Conservation (phyloP, 2,797 vertebrate genomes). For the Nyctibius grandis region DNA sequence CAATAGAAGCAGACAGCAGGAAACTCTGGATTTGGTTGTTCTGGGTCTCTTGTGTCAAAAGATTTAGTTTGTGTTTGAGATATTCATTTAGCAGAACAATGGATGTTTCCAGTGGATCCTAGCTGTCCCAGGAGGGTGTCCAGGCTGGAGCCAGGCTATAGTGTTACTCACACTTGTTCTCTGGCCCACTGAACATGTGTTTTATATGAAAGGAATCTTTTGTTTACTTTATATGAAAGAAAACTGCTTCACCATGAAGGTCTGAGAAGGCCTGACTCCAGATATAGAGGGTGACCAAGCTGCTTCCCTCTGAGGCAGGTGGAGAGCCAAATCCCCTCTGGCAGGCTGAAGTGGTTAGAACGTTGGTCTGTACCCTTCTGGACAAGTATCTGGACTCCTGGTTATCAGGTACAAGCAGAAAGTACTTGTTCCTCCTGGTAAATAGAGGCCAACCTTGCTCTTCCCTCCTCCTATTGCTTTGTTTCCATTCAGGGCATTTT, state of each 20-base stretch:
- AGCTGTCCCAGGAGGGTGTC: neutral
- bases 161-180: neutral
- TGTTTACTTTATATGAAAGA: neutral
- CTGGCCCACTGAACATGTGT: neutral
- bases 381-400: neutral
- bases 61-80: neutral
- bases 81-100: neutral
- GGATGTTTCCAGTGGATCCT: neutral
- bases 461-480: neutral
- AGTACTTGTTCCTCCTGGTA: neutral
- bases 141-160: neutral
- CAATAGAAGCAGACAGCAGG: neutral
- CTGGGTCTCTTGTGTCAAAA: neutral
- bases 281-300: neutral
- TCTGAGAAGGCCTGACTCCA: neutral
- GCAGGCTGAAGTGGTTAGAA: neutral
- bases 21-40: neutral
- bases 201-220: neutral
- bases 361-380: neutral
- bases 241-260: neutral
- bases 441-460: neutral
- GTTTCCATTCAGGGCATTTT: neutral
- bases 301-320: neutral
- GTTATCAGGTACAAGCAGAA: neutral
- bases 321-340: neutral